Evolutionary conservation across 2,888 invertebrate genomes (phyloP), one percentile per base, ranked within the genome.

Genomic region (Patella depressa): DNA sequence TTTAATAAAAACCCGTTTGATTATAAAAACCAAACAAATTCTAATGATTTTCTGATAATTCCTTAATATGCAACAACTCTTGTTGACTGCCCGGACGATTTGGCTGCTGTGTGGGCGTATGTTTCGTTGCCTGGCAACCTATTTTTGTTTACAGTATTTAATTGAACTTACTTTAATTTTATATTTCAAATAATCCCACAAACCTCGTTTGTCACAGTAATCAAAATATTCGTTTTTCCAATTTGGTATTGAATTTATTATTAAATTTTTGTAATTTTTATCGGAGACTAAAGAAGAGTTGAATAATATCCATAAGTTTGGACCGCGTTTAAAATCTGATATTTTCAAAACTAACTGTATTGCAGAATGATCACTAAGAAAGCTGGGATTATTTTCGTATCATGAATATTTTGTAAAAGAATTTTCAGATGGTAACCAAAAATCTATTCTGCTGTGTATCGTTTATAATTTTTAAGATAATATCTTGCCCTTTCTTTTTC

Each of bases 131-230:
- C n/a, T n/a, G n/a, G n/a, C n/a, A n/a, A n/a, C n/a, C n/a, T n/a
- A n/a, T n/a, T n/a, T n/a, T 19, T 59, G 59, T 59, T 59, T 59
- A 59, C 59, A 59, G 59, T 59, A 59, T n/a, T 17, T 59, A 14
- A 59, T 59, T 59, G 59, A 12, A 14, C 59, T 12, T 59, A 7
- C 19, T 19, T 59, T 59, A n/a, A 59, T 59, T 59, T 59, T 59
- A 17, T n/a, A 59, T 19, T 59, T 59, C 19, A 59, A n/a, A 17
- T n/a, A 59, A 3, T 59, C 59, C 59, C 59, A 59, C 19, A 59
- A 59, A 19, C 59, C 59, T 59, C 59, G 17, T 17, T 19, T 17
- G 19, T 59, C 19, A 59, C 19, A n/a, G 17, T n/a, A 17, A 59
- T 59, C 59, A 17, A 59, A 59, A 59, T 59, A 59, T 59, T 59